Evolutionary conservation across 1,140 invertebrate species (phyloP), one percentile per base, ranked within the genome.

Genomic region (Oryctes rhinoceros): DNA sequence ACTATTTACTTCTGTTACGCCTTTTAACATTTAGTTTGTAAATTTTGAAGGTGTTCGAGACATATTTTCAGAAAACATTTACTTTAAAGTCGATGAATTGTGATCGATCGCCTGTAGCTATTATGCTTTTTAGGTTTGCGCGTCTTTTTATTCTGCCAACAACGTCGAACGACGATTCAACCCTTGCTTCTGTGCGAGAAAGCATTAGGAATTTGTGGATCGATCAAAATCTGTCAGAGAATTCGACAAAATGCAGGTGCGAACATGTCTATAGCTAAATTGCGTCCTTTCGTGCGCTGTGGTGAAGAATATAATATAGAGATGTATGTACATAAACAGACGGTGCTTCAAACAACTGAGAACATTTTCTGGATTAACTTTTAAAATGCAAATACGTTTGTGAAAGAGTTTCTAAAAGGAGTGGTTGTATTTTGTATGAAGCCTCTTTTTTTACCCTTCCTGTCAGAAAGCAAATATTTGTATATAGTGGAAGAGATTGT

Each of bases 121-220:
- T 59, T 59, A 59, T 18, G 9, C 39, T 5, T 44, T 44, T 44
- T 44, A 44, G 9, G 9, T 44, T 44, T 7, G 39, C 9, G 1
- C 9, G 1, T 44, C 9, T 44, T 44, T 44, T 44, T 7, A 5
- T 3, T 44, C 39, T 10, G 5, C 39, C 39, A 3, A 10, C 39
- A 59, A 59, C 18, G n/a, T 18, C 53, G 53, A 59, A 59, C 53
- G n/a, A 59, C 53, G n/a, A 18, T 59, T 18, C 53, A 59, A 59
- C 53, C 53, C 53, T 59, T 59, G 53, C 53, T 59, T 59, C 13
- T 59, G 15, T 59, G 53, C 15, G 15, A n/a, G 39, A 44, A 5
- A 44, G 9, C 5, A 44, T 10, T 18, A 59, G 15, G 53, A 59
- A 59, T 59, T 59, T 59, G 13, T 6, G 18, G 53, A 59, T 59